phyloP scores from a whole-genome alignment of 1,140 invertebrate species.

The Caenorhabditis elegans region DNA sequence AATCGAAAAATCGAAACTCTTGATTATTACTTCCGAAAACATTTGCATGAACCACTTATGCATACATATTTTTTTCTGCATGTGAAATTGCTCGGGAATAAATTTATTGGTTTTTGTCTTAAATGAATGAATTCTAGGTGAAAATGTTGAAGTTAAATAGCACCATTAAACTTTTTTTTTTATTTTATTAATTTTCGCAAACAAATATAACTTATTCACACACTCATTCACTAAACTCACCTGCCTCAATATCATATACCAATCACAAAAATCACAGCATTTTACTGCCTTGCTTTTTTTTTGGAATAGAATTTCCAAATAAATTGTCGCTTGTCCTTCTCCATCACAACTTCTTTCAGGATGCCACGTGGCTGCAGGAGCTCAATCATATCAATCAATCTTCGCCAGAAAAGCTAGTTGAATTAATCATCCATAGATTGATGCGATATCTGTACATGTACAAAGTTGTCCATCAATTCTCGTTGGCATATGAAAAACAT shows the following conservation, averaged over 20 bases:
- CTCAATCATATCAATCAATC: not conserved
- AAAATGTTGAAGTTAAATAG: too few relatives aligned
- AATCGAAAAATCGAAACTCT: too few relatives aligned
- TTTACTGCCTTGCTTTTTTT: not conserved
- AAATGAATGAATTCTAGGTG: too few relatives aligned
- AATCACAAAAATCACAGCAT: not conserved
- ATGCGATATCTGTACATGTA: slow-evolving; percentile 38
- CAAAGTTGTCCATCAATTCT: slow-evolving; percentile 40
- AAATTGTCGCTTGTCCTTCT: not conserved
- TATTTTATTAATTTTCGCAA: too few relatives aligned
- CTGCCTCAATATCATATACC: not conserved
- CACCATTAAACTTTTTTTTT: too few relatives aligned
- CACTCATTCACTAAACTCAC: not conserved
- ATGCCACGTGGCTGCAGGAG: not conserved
- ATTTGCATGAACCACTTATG: too few relatives aligned
- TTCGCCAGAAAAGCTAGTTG: not conserved
- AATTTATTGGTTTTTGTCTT: too few relatives aligned
- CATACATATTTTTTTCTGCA: too few relatives aligned
- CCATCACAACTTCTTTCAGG: not conserved
- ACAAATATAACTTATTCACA: too few relatives aligned
- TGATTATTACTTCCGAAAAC: too few relatives aligned
- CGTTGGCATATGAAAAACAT: slow-evolving; percentile 31
- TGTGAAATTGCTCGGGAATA: too few relatives aligned
- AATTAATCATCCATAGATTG: slow-evolving; percentile 25
- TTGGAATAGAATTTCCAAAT: not conserved